A percentile compares a stretch with the other conserved stretches of the same genome.
Conservation (phyloP, 1,140 invertebrate species). For the Scaptomyza hsui region DNA sequence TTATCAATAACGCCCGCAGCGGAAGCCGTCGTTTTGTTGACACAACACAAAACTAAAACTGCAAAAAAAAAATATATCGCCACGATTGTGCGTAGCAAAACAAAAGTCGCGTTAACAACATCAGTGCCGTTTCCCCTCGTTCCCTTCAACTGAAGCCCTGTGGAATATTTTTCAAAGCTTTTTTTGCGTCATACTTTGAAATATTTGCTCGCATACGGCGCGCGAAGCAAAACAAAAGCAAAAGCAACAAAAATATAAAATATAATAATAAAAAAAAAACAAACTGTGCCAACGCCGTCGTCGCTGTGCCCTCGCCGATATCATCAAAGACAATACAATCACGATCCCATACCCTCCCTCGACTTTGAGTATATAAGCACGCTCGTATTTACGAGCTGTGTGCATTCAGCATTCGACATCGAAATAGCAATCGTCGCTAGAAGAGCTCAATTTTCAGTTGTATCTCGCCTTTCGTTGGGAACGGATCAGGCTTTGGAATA, state of each 20-base stretch:
- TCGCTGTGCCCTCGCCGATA: slow-evolving; percentile 22
- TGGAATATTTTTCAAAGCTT: slow-evolving; percentile 70
- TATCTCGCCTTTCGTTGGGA: slow-evolving; percentile 46
- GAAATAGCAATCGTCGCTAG: slow-evolving; percentile 20
- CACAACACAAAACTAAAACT: slow-evolving; percentile 43
- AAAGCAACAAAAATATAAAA: slow-evolving; percentile 6
- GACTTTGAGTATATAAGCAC: slow-evolving; percentile 41
- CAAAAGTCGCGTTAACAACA: slow-evolving; percentile 48
- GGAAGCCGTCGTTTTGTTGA: slow-evolving; percentile 11
- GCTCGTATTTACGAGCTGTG: slow-evolving; percentile 40
- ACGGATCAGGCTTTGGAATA: slow-evolving; percentile 33
- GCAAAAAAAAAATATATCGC: slow-evolving; percentile 3
- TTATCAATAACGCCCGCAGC: slow-evolving; percentile 5
- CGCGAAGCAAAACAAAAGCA: slow-evolving; percentile 16
- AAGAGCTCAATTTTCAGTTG: slow-evolving; percentile 54
- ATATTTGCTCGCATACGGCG: slow-evolving; percentile 36
- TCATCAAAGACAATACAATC: slow-evolving; percentile 62
- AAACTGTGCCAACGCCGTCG: slow-evolving; percentile 55
- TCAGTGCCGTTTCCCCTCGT: background rate
- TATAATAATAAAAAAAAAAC: slow-evolving; percentile 4
- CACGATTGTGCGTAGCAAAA: slow-evolving; percentile 63
- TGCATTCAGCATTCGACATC: slow-evolving; percentile 50
- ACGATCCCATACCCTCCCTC: slow-evolving; percentile 20
- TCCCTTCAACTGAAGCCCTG: slow-evolving; percentile 15
- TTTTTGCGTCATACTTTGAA: slow-evolving; percentile 77